These are phyloP conservation scores for Eriocheir sinensis DNA, from an alignment of 1,140 invertebrate species.

Conservation along the genomic window DNA sequence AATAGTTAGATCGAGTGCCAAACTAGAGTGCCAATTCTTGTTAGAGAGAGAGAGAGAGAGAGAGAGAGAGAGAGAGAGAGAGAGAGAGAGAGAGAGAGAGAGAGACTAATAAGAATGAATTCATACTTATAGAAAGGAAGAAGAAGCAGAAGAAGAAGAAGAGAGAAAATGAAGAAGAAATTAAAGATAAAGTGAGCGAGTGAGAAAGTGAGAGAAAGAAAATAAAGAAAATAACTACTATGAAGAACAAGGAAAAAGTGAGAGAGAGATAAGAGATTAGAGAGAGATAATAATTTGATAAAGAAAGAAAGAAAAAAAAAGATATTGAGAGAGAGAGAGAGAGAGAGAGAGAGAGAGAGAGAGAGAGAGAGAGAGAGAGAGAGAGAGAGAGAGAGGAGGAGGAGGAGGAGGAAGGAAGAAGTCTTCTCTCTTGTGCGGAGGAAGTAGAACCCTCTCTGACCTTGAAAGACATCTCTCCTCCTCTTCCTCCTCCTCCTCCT, in stretches of 20 bases:
- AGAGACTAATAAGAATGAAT: background rate
- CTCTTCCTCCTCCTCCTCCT: background rate
- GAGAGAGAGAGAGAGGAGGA: background rate
- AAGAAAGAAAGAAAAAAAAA: background rate
- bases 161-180: background rate
- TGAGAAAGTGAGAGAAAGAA: background rate
- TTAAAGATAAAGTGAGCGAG: background rate
- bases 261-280: background rate
- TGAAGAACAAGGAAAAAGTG: background rate
- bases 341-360: background rate
- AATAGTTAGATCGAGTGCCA: too few relatives aligned
- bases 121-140: too few relatives aligned
- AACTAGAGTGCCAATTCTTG: too few relatives aligned
- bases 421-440: too few relatives aligned
- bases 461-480: background rate
- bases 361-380: too few relatives aligned
- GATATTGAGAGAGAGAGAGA: background rate
- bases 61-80: background rate
- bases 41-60: background rate
- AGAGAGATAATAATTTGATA: background rate
- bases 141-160: too few relatives aligned
- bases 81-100: conserved; percentile 20
- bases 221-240: background rate
- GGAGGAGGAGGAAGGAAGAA: background rate
- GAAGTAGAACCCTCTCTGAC: background rate